These are phyloP conservation scores for Morpho deidamia DNA, from an alignment of 2,888 invertebrate species.

Conservation along the genomic window DNA sequence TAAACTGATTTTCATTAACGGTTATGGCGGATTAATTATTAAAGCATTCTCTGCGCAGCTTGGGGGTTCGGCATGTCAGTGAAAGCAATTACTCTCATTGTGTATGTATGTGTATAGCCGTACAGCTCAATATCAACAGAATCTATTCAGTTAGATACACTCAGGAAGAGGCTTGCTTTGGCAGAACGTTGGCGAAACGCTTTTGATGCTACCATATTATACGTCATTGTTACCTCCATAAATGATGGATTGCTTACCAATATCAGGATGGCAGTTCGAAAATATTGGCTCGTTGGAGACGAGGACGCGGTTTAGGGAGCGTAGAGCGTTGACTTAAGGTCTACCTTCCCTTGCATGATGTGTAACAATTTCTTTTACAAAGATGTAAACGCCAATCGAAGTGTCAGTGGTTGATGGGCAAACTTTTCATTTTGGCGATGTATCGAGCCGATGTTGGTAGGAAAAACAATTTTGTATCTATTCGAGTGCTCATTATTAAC, in stretches of 20 bases:
- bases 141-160: constrained; percentile 36
- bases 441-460: constrained; percentile 49
- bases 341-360: constrained; percentile 52
- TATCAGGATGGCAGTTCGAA: constrained; percentile 54
- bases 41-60: constrained; percentile 56
- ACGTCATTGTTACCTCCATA: constrained; percentile 53
- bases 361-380: constrained; percentile 60
- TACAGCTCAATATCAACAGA: constrained; percentile 38
- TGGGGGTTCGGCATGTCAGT: constrained; percentile 59
- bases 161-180: constrained; percentile 23
- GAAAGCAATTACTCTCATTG: constrained; percentile 63
- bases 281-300: constrained; percentile 51
- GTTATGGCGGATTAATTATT: constrained; percentile 66
- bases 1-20: constrained; percentile 49
- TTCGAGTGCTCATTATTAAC: constrained; percentile 66
- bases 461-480: constrained; percentile 71
- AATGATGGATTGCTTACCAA: constrained; percentile 68
- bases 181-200: constrained; percentile 17
- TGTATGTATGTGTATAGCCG: constrained; percentile 33
- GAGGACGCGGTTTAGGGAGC: constrained; percentile 41
- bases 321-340: constrained; percentile 42
- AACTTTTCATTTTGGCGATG: constrained; percentile 73
- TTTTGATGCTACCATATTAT: constrained; percentile 33
- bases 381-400: constrained; percentile 73
- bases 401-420: constrained; percentile 70